Percentiles rank a stretch among this genome's conserved stretches.
These are phyloP conservation scores for Drosophila dunni DNA, from an alignment of 1,140 invertebrate species.

Conservation along the genomic window DNA sequence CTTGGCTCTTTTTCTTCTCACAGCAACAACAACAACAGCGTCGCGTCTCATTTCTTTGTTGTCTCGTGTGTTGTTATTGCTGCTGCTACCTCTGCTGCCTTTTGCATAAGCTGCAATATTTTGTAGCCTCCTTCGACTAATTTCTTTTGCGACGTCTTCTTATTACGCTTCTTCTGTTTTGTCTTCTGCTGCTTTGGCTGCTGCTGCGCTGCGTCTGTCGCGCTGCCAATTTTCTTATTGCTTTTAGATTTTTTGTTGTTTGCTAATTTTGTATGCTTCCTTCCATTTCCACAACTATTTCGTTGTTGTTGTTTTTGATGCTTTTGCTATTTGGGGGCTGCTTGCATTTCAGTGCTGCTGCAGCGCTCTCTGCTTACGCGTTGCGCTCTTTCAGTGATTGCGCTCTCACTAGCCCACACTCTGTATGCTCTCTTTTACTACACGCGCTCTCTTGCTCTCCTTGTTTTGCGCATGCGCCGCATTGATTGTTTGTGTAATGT, in stretches of 20 bases:
- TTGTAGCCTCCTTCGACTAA: slow-evolving; percentile 17
- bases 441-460: slow-evolving; percentile 17
- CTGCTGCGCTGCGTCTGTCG: slow-evolving; percentile 22
- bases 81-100: slow-evolving; percentile 55
- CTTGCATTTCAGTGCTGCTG: slow-evolving; percentile 54
- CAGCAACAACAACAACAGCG: slow-evolving; percentile 5
- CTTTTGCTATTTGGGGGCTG: slow-evolving; percentile 68
- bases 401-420: slow-evolving; percentile 1
- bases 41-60: slow-evolving; percentile 73
- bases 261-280: slow-evolving; percentile 54
- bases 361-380: slow-evolving; percentile 23
- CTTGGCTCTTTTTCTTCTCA: slow-evolving; percentile 63
- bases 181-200: slow-evolving; percentile 8
- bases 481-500: slow-evolving; percentile 79
- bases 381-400: slow-evolving; percentile 30
- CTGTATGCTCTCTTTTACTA: too few species aligned
- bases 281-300: slow-evolving; percentile 10
- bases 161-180: slow-evolving; percentile 21
- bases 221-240: slow-evolving; percentile 62
- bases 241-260: slow-evolving; percentile 22
- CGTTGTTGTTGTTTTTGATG: slow-evolving; percentile 38
- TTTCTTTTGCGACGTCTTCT: slow-evolving; percentile 33
- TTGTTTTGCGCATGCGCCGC: slow-evolving; percentile 63
- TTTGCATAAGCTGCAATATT: slow-evolving; percentile 62
- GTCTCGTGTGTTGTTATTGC: slow-evolving; percentile 62